Percentiles rank a stretch among this genome's conserved stretches.
These are phyloP conservation scores for Anguilla marmorata DNA, from an alignment of 2,797 vertebrate species.

Conservation along the genomic window DNA sequence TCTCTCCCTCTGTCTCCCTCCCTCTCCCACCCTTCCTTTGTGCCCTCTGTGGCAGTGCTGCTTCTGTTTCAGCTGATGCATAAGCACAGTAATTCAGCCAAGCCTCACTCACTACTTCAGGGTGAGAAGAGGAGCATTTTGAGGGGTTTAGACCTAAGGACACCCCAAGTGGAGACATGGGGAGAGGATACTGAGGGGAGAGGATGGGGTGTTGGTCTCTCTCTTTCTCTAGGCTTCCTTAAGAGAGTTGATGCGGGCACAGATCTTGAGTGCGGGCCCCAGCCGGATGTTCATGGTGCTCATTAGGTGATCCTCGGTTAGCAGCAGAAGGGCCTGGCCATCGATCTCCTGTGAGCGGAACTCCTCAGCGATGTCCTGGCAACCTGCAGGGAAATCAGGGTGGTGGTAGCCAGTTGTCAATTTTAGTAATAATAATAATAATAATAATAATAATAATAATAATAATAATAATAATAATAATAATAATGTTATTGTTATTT, in stretches of 20 bases:
- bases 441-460: rapidly evolving
- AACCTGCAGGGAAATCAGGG: constrained; percentile 71
- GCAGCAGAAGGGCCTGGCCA: constrained; percentile 92
- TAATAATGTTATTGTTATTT: too few relatives aligned
- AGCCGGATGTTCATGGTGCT: constrained; percentile 98
- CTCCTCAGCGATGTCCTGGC: constrained; percentile 91
- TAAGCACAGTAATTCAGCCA: neutral
- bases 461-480: rapidly evolving
- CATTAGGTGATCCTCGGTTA: constrained; percentile 99
- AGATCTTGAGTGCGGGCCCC: constrained; percentile 97
- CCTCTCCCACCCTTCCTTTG: neutral
- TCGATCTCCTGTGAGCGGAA: constrained; percentile 97
- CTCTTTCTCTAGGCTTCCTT: constrained; percentile 73
- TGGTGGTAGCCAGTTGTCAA: too few relatives aligned
- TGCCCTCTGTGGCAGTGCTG: neutral
- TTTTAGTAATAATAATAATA: too few relatives aligned
- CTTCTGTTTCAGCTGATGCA: neutral
- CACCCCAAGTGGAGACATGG: neutral
- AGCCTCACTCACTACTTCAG: neutral
- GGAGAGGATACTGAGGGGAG: neutral
- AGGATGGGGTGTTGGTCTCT: neutral
- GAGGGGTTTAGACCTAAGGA: neutral
- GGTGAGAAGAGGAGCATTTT: neutral
- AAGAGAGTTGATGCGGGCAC: constrained; percentile 94
- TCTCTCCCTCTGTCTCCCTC: too few relatives aligned